Base-by-base conservation (phyloP, 2,888 invertebrate genomes). In the Drosophila paranaensis region DNA sequence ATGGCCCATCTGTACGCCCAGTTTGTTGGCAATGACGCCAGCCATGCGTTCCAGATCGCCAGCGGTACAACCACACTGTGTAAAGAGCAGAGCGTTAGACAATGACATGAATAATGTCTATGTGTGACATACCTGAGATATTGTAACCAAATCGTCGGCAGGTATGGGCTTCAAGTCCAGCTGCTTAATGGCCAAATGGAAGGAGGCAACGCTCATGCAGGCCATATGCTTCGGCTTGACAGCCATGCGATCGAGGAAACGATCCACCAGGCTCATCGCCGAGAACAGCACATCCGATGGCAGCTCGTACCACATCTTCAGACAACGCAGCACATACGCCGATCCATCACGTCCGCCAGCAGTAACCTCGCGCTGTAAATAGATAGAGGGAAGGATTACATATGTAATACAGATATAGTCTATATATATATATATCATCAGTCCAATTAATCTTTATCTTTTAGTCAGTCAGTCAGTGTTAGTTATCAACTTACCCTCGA, bases 1-100 rank as follows among this genome's bases (percentile, higher is more conserved):
- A 58, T 94, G 93, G 62, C 94, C 94, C 76, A 94, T 94, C 73
- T 94, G 93, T 73, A 95, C 94, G 77, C 95, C 95, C 84, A 97
- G 94, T 93, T 98, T 98, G 93, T 95, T 95, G 25, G 94, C 94
- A 86, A 98, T 95, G 69, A 97, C 95, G 68, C 95, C 95, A 63
- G 97, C 96, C 98, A 98, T 98, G 79, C 98, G 96, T 27, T 95
- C 93, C 89, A 98, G 95, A 93, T 98, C 98, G 83, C 97, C 95
- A 58, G 96, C 95, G 33, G 97, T 96, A 93, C 97, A 97, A 90
- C 96, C 96, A 89, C 96, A 97, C 92, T 96, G 35, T 96, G 35
- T 1, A 60, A 33, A 2, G 25, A 53, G 6, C 39, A 42, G 6
- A 40, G 39, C n/a, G 10, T 48, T 16, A 13, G 14, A 53, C 94